phyloP scores from a whole-genome alignment of 2,797 vertebrate genomes.

The Sebastes flavidus region DNA sequence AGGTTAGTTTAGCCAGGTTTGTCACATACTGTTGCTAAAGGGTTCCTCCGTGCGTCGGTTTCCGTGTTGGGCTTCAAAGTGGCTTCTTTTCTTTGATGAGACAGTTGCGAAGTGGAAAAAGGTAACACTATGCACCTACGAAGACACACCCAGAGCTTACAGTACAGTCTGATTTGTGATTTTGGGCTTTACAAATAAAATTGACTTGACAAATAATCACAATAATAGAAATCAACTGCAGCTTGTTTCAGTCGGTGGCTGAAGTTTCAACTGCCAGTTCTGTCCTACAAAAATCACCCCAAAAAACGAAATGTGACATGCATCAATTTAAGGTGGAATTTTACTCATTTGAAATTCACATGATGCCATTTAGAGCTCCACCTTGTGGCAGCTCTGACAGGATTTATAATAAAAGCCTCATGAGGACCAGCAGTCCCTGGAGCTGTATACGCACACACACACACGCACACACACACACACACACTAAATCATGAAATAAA shows the following conservation, averaged over 20 bases:
- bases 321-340: background rate
- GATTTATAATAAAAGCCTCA: background rate
- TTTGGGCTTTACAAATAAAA: too few species aligned
- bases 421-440: background rate
- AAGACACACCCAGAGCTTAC: background rate
- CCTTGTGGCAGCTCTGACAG: background rate
- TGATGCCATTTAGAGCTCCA: background rate
- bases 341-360: background rate
- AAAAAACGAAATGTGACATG: background rate
- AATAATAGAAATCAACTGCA: background rate
- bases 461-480: too few species aligned
- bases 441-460: background rate
- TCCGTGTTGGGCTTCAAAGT: too few species aligned
- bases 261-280: too few species aligned
- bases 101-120: background rate
- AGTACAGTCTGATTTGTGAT: background rate
- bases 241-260: background rate
- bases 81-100: too few species aligned
- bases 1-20: too few species aligned
- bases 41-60: too few species aligned
- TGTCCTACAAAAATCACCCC: background rate
- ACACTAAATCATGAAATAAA: slow-evolving; percentile 1
- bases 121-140: too few species aligned
- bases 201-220: background rate
- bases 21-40: too few species aligned